Conservation (phyloP, 2,888 invertebrate species). For the Megalurothrips usitatus region DNA sequence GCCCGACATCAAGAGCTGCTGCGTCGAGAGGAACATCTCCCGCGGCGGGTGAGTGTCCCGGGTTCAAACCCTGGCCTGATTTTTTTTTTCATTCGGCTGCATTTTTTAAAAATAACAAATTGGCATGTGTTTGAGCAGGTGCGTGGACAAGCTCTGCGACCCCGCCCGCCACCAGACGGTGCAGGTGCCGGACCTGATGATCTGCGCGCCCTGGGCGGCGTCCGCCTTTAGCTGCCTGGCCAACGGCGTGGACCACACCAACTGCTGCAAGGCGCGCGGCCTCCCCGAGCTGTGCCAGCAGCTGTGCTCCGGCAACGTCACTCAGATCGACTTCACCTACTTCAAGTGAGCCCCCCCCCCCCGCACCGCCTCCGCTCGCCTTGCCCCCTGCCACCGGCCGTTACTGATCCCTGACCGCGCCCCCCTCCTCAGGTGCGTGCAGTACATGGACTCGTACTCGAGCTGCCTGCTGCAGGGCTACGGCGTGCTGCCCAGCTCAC, state of each 20-base stretch:
- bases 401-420: background rate
- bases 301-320: constrained; percentile 73
- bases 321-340: constrained; percentile 71
- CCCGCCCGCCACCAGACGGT: constrained; percentile 55
- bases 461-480: constrained; percentile 81
- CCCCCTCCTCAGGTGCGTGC: constrained; percentile 58
- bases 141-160: constrained; percentile 74
- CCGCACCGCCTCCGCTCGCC: background rate
- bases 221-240: constrained; percentile 74
- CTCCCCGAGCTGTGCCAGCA: constrained; percentile 70
- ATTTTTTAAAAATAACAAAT: background rate
- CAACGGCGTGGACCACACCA: constrained; percentile 75
- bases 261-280: constrained; percentile 71
- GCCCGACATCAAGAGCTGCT: constrained; percentile 72
- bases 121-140: constrained; percentile 44
- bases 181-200: constrained; percentile 78
- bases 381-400: background rate
- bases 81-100: too few relatives aligned
- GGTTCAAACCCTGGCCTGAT: too few relatives aligned
- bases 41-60: constrained; percentile 54
- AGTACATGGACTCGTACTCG: constrained; percentile 74
- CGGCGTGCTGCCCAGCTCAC: constrained; percentile 73
- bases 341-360: constrained; percentile 63
- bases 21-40: constrained; percentile 64
- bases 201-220: constrained; percentile 82